phyloP scores from a whole-genome alignment of 2,888 invertebrate genomes.

The Caprella mutica region DNA sequence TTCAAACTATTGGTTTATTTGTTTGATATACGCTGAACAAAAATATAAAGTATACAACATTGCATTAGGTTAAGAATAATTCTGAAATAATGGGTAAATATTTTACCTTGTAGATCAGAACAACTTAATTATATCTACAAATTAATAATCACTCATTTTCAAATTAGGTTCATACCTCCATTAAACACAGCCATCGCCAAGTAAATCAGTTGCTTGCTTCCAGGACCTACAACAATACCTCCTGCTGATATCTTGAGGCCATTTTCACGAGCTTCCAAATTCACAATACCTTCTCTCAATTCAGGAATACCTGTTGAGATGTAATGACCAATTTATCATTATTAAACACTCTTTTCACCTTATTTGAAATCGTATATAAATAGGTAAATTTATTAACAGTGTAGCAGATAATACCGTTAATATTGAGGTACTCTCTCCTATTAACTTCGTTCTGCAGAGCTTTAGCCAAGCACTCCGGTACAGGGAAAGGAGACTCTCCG shows the following conservation, averaged over 20 bases:
- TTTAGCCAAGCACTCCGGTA: slow-evolving; percentile 17
- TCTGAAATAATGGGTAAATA: no score
- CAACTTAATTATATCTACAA: background rate
- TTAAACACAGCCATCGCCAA: slow-evolving; percentile 27
- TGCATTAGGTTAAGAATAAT: background rate
- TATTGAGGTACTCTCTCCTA: slow-evolving; percentile 22
- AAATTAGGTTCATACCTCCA: slow-evolving; percentile 19
- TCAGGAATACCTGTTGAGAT: slow-evolving; percentile 23
- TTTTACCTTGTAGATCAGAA: background rate
- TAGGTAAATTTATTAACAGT: background rate
- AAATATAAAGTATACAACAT: no score
- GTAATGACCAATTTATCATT: background rate
- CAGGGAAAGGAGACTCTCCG: slow-evolving; percentile 34
- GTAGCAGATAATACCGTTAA: slow-evolving; percentile 18
- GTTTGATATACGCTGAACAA: no score
- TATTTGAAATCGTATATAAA: background rate
- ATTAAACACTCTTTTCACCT: no score
- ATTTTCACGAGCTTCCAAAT: slow-evolving; percentile 25
- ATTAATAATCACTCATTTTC: background rate
- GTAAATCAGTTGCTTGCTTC: slow-evolving; percentile 32
- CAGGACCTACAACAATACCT: slow-evolving; percentile 27
- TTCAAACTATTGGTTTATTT: no score
- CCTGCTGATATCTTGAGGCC: slow-evolving; percentile 13
- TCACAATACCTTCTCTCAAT: slow-evolving; percentile 20
- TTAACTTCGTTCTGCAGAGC: slow-evolving; percentile 18